Conservation (phyloP, 2,797 vertebrate species). For the Chiroxiphia lanceolata region DNA sequence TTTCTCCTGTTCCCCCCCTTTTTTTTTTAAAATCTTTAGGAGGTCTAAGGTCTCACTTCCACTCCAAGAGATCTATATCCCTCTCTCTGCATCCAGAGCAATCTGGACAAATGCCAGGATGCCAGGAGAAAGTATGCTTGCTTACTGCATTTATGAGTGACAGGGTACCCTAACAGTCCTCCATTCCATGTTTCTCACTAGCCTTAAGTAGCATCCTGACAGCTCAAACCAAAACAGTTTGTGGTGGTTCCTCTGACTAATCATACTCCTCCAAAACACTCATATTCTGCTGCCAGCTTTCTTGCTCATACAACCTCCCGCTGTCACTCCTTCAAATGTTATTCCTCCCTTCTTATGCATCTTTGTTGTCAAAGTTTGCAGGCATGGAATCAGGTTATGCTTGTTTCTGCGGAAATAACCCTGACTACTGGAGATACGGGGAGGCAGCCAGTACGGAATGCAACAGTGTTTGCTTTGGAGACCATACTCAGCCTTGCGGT, state of each 20-base stretch:
- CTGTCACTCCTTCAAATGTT: not conserved
- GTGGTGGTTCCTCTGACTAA: not conserved
- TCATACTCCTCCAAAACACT: not conserved
- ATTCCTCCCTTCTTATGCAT: not conserved
- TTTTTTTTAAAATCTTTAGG: not conserved
- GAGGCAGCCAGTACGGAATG: conserved; percentile 91
- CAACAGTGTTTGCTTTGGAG: conserved; percentile 96
- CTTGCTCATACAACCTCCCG: not conserved
- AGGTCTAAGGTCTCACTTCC: not conserved
- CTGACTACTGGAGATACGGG: conserved; percentile 85
- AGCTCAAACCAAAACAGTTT: not conserved
- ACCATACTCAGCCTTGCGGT: conserved; percentile 94
- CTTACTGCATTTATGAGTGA: not conserved
- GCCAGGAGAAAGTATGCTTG: not conserved
- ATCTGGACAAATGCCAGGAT: not conserved
- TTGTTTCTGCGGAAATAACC: conserved; percentile 95
- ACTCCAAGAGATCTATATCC: not conserved
- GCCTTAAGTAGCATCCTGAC: not conserved
- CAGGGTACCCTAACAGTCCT: not conserved
- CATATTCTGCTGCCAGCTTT: not conserved
- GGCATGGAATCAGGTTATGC: conserved; percentile 97
- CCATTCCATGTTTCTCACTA: not conserved
- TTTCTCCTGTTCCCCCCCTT: not conserved
- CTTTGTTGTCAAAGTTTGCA: conserved; percentile 83
- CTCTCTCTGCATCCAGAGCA: not conserved